phyloP scores from a whole-genome alignment of 2,113 vertebrate genomes.

The Todiramphus chloris region DNA sequence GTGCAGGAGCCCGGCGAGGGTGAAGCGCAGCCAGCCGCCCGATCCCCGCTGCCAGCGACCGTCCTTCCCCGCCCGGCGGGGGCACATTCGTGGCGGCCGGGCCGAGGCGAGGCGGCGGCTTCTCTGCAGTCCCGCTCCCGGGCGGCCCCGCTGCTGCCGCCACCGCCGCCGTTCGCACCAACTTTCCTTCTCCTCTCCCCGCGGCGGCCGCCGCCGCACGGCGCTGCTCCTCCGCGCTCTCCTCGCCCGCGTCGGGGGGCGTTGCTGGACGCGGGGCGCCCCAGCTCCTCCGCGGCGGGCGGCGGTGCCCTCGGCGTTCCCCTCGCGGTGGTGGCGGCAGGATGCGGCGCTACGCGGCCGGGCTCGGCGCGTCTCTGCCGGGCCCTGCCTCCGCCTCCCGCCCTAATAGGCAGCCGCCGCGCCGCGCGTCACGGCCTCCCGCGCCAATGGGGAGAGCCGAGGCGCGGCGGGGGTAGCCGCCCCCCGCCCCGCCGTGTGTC shows the following conservation, averaged over 20 bases:
- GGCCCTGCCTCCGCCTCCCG: neutral
- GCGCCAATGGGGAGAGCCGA: slow-evolving; percentile 23
- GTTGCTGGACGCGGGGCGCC: neutral
- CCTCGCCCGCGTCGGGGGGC: neutral
- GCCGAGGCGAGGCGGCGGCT: neutral
- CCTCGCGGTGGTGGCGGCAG: neutral
- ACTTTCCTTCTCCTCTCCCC: neutral
- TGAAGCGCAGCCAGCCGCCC: slow-evolving; percentile 19
- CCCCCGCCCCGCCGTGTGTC: neutral
- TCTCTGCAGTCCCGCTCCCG: neutral
- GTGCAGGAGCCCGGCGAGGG: neutral
- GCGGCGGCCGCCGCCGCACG: neutral
- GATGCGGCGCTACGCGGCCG: neutral
- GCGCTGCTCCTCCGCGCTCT: neutral
- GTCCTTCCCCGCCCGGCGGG: slow-evolving; percentile 18
- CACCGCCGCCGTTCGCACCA: neutral
- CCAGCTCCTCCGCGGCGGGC: neutral
- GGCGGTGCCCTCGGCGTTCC: slow-evolving; percentile 25
- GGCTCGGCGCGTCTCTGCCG: neutral
- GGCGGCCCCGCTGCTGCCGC: neutral
- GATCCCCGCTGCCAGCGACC: neutral
- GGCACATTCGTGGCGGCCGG: slow-evolving; percentile 6
- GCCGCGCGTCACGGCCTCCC: neutral
- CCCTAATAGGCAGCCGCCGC: slow-evolving; percentile 21
- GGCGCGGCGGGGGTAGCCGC: neutral